Base-by-base conservation (phyloP, 2,797 vertebrate genomes). In the Apogon hyalosoma region DNA sequence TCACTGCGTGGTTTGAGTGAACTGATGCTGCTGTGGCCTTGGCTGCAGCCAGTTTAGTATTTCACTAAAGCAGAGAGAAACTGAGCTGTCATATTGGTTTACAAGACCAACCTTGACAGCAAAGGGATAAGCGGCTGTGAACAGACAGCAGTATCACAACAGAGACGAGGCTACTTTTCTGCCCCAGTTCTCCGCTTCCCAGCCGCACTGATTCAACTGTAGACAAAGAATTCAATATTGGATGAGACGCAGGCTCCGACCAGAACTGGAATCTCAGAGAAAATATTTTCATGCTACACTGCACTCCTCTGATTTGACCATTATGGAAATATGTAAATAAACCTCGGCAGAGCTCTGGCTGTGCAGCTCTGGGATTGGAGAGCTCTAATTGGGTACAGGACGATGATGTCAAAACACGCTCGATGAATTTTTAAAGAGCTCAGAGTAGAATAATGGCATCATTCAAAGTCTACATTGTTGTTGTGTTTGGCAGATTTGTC, bases 251-350 rank as follows among this genome's bases (percentile, higher is more conserved):
- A 13, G 51, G 36, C 78, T 77, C 69, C 63, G 54, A 72, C 72
- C 60, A 58, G 41, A 82, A 82, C 45, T 57, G 67, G 71, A 71
- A 73, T 87, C 69, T 58, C 39, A 84, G 64, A 76, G 59, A 79
- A 75, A 69, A 19, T 48, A 75, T 54, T 63, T 88, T 86, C 77
- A 88, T 75, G 87, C 86, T 79, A 69, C 75, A 40, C 65, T 87
- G 84, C 81, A 59, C 73, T 48, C 75, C 48, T 56, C 69, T 78
- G 77, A 90, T 86, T 86, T 59, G 73, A 75, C 83, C 59, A 84
- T 88, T 88, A 82, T 85, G 67, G 71, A 86, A 87, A 78, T 87
- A 92, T 89, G 87, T 77, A 88, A 91, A 90, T 88, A 43, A 69
- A 63, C 49, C 54, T 74, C 78, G 53, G 50, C 51, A 48, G 56